These are phyloP conservation scores for Tympanuchus pallidicinctus DNA, from an alignment of 2,113 vertebrate genomes.

Conservation along the genomic window DNA sequence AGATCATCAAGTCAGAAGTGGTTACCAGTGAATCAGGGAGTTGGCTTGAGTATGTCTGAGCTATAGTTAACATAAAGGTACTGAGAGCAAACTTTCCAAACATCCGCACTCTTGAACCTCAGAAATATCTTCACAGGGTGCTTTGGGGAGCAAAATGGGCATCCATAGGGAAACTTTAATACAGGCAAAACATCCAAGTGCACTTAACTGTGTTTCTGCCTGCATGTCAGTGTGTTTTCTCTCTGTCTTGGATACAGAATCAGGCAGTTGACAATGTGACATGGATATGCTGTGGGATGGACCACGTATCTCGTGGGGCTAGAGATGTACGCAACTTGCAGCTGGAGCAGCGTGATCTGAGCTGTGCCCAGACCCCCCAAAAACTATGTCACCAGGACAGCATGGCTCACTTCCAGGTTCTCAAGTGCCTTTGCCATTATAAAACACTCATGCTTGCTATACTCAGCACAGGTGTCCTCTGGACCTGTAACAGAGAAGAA, in stretches of 20 bases:
- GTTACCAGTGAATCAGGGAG: neutral
- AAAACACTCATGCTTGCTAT: neutral
- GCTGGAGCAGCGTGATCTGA: neutral
- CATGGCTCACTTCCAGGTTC: neutral
- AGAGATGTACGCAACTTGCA: neutral
- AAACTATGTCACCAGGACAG: neutral
- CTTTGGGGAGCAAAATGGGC: neutral
- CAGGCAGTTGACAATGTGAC: neutral
- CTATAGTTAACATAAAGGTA: neutral
- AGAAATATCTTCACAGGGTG: neutral
- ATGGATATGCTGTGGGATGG: neutral
- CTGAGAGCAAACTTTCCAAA: neutral
- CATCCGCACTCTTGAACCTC: neutral
- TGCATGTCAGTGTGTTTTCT: neutral
- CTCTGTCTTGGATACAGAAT: neutral
- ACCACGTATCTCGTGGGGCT: rapidly evolving
- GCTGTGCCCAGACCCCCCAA: neutral
- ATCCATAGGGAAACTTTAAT: neutral
- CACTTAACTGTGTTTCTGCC: neutral
- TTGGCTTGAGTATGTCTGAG: neutral
- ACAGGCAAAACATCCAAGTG: neutral
- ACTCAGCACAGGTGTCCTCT: neutral
- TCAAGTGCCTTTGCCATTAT: neutral
- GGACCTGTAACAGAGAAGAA: neutral
- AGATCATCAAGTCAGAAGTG: neutral